These are phyloP conservation scores for Phenacoccus solenopsis DNA, from an alignment of 1,140 invertebrate genomes.

Conservation along the genomic window DNA sequence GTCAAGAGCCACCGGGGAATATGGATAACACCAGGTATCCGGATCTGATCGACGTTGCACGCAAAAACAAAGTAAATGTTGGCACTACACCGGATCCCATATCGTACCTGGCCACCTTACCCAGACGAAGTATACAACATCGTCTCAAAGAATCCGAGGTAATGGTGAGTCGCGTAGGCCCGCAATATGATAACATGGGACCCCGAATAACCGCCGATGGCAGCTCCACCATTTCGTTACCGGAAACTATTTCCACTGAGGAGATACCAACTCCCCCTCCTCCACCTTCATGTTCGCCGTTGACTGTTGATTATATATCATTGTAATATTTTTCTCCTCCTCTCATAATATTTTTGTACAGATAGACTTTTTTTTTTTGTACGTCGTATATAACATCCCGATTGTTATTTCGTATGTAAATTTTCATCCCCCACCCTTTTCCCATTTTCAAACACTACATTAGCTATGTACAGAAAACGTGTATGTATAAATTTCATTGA, in stretches of 20 bases:
- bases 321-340: not conserved
- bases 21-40: constrained; percentile 40
- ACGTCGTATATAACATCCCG: not conserved
- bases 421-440: not conserved
- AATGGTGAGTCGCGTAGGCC: constrained; percentile 9
- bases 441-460: no score
- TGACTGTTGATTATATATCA: constrained; percentile 13
- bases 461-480: not conserved
- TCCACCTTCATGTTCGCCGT: constrained; percentile 35
- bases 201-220: constrained; percentile 74
- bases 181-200: constrained; percentile 74
- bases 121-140: constrained; percentile 30
- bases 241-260: constrained; percentile 39
- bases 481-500: not conserved
- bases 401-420: not conserved
- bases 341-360: constrained; percentile 10
- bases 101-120: constrained; percentile 42
- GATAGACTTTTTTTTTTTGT: not conserved
- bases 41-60: constrained; percentile 57
- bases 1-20: constrained; percentile 41
- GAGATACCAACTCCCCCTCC: constrained; percentile 39
- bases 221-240: constrained; percentile 63
- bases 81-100: constrained; percentile 31
- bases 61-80: constrained; percentile 37
- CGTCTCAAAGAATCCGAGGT: constrained; percentile 14